Base-by-base conservation (phyloP, 2,888 invertebrate genomes). In the Empis stercorea region DNA sequence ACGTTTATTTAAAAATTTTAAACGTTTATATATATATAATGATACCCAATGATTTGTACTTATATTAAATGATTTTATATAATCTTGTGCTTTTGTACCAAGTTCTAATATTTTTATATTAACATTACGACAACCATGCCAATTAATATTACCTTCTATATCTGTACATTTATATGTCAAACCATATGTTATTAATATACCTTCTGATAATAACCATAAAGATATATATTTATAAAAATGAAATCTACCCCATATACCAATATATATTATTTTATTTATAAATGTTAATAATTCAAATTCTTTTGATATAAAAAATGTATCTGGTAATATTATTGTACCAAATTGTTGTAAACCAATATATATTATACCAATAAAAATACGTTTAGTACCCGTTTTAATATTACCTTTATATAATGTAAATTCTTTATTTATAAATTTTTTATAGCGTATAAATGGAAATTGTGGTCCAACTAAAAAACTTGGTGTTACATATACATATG, bases 1-100 rank as follows among this genome's bases (percentile, higher is more conserved):
- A 16, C 84, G 78, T 67, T 85, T 91, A 42, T 88, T 88, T 43
- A 97, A 72, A 66, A 94, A 96, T 62, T 84, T 87, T 38, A 96
- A 74, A 4, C 97, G 76, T 64, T 96, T 96, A 73, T 92, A 97
- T 17, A 97, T 73, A 64, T 97, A 94, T 70, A 91, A 87, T 1
- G 85, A 85, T 48, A 92, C 87, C 85, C 96, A 97, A 46, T 81
- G 76, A 70, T 97, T 97, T 0, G 97, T 97, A 67, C 95, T 95
- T 50, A 85, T 85, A 68, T 97, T 97, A 69, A 97, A 97, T 38
- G 93, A 87, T 49, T 79, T 76, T 40, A 97, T 89, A 62, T 92
- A 86, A 59, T 91, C 84, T 50, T 84, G 81, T 71, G 92, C 89
- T 53, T 84, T 82, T 11, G 81, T 82, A 3, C 88, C 84, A 34